Evolutionary conservation across 2,888 invertebrate species (phyloP), one percentile per base, ranked within the genome.

Genomic region (Drosophila differens): DNA sequence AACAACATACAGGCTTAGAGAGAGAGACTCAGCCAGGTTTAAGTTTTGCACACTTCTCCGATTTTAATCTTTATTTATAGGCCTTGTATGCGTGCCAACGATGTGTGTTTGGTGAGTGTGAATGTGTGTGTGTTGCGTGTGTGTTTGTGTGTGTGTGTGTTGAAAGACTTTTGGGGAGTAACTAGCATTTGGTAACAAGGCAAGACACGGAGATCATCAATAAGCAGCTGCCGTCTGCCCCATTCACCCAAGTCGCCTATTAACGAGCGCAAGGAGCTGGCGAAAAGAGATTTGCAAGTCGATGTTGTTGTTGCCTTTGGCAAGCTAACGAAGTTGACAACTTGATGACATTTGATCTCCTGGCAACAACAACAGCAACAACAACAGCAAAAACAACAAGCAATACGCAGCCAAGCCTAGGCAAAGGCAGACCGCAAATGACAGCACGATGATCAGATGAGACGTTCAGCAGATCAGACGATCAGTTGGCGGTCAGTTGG

Each of bases 251-350:
- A 71, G 47, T 76, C 52, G 77, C 54, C 81, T 68, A 82, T 79
- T 81, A 78, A 76, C 79, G 66, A 76, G 66, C 74, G 61, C 70
- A 80, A 80, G 79, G 82, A 83, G 81, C 74, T 62, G 63, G 70
- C 72, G 16, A 41, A 69, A 73, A 74, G 66, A 71, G 69, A 81
- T 78, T 81, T 81, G 76, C 81, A 83, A 84, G 69, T 73, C 68
- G 57, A 65, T 66, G 74, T 65, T 32, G 52, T 52, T 61, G 58
- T 78, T 79, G 71, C 83, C 77, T 76, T 79, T 79, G 80, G 82
- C 89, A 84, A 76, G 80, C 91, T 91, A 91, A 91, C 91, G 89
- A 91, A 91, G 91, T 89, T 91, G 91, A 91, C 91, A 91, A 91
- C 89, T 89, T 90, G 91, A 91, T 91, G 91, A 91, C 91, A 91